Evolutionary conservation across 2,888 invertebrate species (phyloP).

Genomic region (Halocaridina rubra): DNA sequence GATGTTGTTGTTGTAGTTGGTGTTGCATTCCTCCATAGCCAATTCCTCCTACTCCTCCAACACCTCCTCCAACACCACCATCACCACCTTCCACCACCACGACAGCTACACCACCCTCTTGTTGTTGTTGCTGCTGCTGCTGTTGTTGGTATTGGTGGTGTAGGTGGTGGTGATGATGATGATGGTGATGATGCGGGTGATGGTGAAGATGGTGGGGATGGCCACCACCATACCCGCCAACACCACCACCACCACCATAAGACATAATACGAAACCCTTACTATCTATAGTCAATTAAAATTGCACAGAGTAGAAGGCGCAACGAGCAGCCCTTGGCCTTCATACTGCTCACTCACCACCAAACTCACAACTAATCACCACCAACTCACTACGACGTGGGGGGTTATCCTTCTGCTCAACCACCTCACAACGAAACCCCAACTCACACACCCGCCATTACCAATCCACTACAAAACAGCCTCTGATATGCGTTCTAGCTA

Average conservation of each 20-base stretch:
- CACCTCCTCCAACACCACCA: background rate
- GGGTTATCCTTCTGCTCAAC: no score
- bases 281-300: constrained; percentile 58
- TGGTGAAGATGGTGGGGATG: background rate
- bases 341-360: background rate
- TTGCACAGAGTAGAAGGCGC: constrained; percentile 42
- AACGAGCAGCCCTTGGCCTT: constrained; percentile 39
- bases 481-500: background rate
- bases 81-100: background rate
- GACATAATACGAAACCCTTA: constrained; percentile 10
- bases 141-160: background rate
- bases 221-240: background rate
- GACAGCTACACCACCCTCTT: background rate
- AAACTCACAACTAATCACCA: background rate
- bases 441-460: background rate
- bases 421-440: background rate
- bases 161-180: background rate
- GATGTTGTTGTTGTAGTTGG: no score
- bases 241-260: background rate
- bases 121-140: background rate
- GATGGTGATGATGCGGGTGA: background rate
- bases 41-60: constrained; percentile 6
- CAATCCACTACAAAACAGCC: background rate
- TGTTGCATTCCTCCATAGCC: constrained; percentile 30
- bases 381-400: no score